phyloP scores from a whole-genome alignment of 2,888 invertebrate genomes.

The Agrochola lota region DNA sequence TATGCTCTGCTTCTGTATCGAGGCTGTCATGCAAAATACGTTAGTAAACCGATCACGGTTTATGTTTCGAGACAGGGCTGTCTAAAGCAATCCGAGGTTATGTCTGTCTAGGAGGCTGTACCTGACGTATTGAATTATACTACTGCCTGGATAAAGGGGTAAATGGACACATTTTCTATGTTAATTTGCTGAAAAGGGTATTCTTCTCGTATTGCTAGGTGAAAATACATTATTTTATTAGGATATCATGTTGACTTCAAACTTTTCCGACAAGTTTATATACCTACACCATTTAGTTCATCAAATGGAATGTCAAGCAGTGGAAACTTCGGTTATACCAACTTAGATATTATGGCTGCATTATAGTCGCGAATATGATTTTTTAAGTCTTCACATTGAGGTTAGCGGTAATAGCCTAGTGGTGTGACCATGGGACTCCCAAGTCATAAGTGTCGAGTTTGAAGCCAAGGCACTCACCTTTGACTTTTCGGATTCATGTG shows the following conservation, averaged over 20 bases:
- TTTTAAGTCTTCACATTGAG: no score
- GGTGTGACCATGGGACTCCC: no score
- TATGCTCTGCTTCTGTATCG: background rate
- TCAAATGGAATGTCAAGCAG: background rate
- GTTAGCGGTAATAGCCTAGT: no score
- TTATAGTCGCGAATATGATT: no score
- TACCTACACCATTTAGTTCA: background rate
- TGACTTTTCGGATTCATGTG: no score
- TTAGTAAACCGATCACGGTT: background rate
- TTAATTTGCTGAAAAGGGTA: conserved; percentile 10
- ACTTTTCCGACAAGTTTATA: background rate
- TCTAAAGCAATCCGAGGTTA: conserved; percentile 13
- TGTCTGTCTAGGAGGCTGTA: background rate
- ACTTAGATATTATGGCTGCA: background rate
- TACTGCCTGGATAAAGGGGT: background rate
- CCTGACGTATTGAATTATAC: conserved; percentile 10
- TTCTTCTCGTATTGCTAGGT: conserved; percentile 1
- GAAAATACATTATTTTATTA: background rate
- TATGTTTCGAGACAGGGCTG: background rate
- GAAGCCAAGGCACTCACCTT: no score
- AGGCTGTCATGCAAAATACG: background rate
- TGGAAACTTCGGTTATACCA: background rate
- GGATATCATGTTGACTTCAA: background rate
- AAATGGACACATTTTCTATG: background rate
- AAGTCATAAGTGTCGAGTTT: no score